Base-by-base conservation (phyloP, 2,113 vertebrate genomes). In the Chaetodon trifascialis region DNA sequence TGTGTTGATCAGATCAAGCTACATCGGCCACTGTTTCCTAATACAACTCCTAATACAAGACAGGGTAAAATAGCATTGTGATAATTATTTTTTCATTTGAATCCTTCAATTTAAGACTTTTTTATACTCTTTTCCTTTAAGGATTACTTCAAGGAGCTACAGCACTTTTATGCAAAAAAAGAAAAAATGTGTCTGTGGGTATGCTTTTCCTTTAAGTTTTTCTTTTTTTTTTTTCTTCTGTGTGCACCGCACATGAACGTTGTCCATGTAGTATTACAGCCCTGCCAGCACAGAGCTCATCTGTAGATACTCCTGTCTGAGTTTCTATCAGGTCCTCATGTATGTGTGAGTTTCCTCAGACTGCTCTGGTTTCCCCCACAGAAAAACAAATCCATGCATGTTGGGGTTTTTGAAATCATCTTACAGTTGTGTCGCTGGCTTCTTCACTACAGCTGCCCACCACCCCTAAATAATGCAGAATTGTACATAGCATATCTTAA, bases 331-430 rank as follows among this genome's bases (percentile, higher is more conserved):
- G 58, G 15, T 68, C 59, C 49, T 80, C 19, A 10, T 62, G n/a
- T 70, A 16, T 58, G 63, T 63, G 36, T 47, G 62, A 79, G 4
- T 73, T 71, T 79, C 23, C 46, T 81, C 49, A 55, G 56, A 54
- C 63, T 4, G 9, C 54, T 66, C 34, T 68, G 12, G 7, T 21
- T 36, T 30, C 46, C 14, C 4, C 8, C 44, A 70, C 38, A 23
- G 25, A 42, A 71, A 16, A 55, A 59, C 17, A 67, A 21, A 47
- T 21, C 11, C 21, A 47, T 6, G 16, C 16, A 49, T 3, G 38
- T 51, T 30, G 44, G 5, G 3, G 5, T 73, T 67, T 75, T 46
- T 0, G n/a, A 2, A 60, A 66, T 49, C 36, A n/a, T 71, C 38
- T 66, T 49, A 19, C 12, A 25, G 8, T 34, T 40, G 49, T 60